phyloP scores from a whole-genome alignment of 37 sponge, comb jelly and placozoan genomes.

The Haliclona indistincta region DNA sequence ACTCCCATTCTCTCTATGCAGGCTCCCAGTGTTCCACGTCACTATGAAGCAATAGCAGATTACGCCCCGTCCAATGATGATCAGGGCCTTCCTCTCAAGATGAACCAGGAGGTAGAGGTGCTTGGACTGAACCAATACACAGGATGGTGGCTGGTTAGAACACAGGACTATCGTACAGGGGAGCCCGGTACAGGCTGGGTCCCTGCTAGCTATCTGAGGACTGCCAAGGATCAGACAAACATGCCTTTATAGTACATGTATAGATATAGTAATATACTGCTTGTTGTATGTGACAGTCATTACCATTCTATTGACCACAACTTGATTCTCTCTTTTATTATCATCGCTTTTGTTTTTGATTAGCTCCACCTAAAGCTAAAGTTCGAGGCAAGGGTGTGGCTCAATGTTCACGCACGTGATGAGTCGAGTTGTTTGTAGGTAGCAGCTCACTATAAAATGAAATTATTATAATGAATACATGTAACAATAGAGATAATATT shows the following conservation, averaged over 20 bases:
- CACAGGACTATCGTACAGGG: conserved; percentile 25
- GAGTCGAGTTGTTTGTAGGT: too few relatives aligned
- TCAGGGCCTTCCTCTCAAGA: conserved; percentile 45
- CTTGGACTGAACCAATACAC: conserved; percentile 71
- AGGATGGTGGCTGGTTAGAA: conserved; percentile 82
- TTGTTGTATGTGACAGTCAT: too few relatives aligned
- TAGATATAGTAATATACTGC: not conserved
- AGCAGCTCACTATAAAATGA: too few relatives aligned
- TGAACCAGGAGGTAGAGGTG: conserved; percentile 73
- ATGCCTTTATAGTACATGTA: not conserved
- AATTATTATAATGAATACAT: too few relatives aligned
- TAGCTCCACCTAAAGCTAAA: too few relatives aligned
- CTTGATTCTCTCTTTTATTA: too few relatives aligned
- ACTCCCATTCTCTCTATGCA: conserved; percentile 10
- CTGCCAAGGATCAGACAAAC: not conserved
- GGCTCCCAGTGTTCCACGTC: conserved; percentile 69
- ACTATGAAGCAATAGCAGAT: conserved; percentile 60
- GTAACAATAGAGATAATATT: too few relatives aligned
- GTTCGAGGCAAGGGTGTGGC: too few relatives aligned
- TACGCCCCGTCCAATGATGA: conserved; percentile 60
- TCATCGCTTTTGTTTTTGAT: too few relatives aligned
- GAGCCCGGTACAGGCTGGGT: conserved; percentile 76
- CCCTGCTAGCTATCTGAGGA: conserved; percentile 74
- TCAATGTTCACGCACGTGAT: too few relatives aligned
- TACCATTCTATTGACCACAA: too few relatives aligned